Base-by-base conservation (phyloP, 2,888 invertebrate genomes). In the Mythimna lalbum region DNA sequence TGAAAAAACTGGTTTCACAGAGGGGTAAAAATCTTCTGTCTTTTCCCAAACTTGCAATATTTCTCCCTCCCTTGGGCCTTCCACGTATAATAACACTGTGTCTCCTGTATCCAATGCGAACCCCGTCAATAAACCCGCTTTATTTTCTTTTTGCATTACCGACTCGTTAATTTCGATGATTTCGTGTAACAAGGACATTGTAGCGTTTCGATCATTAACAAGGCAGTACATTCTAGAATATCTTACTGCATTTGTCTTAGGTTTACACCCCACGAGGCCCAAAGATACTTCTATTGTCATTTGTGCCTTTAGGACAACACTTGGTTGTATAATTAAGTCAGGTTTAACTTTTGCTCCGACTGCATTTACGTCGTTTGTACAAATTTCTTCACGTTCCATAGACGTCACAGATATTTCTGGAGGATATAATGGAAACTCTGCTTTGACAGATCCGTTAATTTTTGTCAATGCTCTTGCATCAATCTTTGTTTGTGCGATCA, bases 331-430 rank as follows among this genome's bases (percentile, higher is more conserved):
- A 2, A 90, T 56, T 49, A 90, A 63, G 17, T 86, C 70, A 0
- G 92, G 90, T 36, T 67, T 81, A 1, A 89, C n/a, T 5, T 82
- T 70, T 23, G 69, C 69, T 82, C 90, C 84, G 14, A 94, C 85
- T 43, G 81, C 89, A 84, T 95, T 95, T 9, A 94, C 87, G 76
- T 95, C 94, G 74, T 95, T 95, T 3, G 95, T 94, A 74, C 95
- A 95, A 63, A 88, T 80, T 23, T 76, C 82, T 80, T 93, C 90
- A 52, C 94, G 90, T 21, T 86, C 80, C 50, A 88, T 68, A 7
- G 61, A 60, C 9, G 63, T 75, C 9, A 89, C 69, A 21, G 75
- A 73, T n/a, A 76, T 55, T 69, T 75, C 84, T 21, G 91, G 90
- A 55, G 95, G 94, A 76, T 86, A 93, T 52, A 95, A 78, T 2